Conservation (phyloP, 2,888 invertebrate species). For the Drosophila ochracea region DNA sequence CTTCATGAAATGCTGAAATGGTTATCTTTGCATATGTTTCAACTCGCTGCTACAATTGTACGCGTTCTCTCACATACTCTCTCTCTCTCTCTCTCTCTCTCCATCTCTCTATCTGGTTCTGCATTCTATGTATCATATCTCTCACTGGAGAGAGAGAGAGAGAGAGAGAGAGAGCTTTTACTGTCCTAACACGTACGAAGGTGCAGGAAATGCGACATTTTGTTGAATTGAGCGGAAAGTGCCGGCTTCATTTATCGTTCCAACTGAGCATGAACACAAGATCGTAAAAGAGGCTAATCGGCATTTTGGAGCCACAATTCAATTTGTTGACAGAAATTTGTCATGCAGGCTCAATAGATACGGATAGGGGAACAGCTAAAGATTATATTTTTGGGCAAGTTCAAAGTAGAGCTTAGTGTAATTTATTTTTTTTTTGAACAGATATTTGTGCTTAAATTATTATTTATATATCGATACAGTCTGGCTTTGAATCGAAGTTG, state of each 20-base stretch:
- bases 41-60: slow-evolving; percentile 12
- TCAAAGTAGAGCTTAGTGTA: not conserved
- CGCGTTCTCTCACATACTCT: not conserved
- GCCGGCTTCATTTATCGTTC: slow-evolving; percentile 48
- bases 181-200: slow-evolving; percentile 45
- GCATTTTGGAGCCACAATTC: not conserved
- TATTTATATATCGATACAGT: not conserved
- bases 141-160: slow-evolving; percentile 2
- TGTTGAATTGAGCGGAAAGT: slow-evolving; percentile 61
- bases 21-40: slow-evolving; percentile 66
- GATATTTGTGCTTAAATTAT: not conserved
- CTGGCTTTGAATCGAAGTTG: not conserved
- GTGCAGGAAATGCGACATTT: slow-evolving; percentile 58
- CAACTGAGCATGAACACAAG: slow-evolving; percentile 25
- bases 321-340: slow-evolving; percentile 18
- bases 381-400: not conserved
- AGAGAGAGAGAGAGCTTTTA: not conserved
- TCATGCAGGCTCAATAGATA: not conserved
- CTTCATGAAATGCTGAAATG: slow-evolving; percentile 72
- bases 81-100: not conserved
- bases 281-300: slow-evolving; percentile 28
- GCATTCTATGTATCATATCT: not conserved
- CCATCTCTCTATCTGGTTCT: not conserved
- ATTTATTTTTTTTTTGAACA: not conserved
- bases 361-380: not conserved